Evolutionary conservation across 2,113 vertebrate species (phyloP).

Genomic region (Tupaia tana): DNA sequence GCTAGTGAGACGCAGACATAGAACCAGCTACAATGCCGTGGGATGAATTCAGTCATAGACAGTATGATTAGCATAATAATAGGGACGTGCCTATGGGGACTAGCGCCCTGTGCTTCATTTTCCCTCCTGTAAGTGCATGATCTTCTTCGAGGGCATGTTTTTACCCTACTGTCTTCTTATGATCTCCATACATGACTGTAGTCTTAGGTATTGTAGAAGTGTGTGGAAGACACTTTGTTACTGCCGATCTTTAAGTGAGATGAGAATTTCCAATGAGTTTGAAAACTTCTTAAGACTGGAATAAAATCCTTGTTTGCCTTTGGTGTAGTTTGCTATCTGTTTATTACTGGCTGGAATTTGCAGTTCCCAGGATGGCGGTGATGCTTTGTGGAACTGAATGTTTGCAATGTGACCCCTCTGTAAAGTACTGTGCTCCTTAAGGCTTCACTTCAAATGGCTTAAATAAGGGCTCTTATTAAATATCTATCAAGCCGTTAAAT

Average conservation of each 20-base stretch:
- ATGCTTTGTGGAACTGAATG: not conserved
- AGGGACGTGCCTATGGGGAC: not conserved
- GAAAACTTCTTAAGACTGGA: not conserved
- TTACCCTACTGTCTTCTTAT: not conserved
- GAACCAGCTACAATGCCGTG: not conserved
- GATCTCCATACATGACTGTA: slow-evolving; percentile 20
- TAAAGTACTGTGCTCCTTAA: not conserved
- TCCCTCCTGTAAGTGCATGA: not conserved
- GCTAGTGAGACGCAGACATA: not conserved
- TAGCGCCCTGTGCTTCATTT: slow-evolving; percentile 23
- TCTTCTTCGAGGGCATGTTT: slow-evolving; percentile 28
- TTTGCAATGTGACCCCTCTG: not conserved
- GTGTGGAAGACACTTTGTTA: not conserved
- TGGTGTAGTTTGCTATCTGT: slow-evolving; percentile 25
- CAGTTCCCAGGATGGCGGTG: not conserved
- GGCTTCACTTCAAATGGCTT: not conserved
- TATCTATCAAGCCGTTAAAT: not conserved
- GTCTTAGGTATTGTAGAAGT: not conserved
- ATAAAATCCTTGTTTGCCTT: not conserved
- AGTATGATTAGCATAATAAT: slow-evolving; percentile 47
- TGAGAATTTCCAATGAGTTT: slow-evolving; percentile 24
- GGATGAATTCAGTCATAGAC: not conserved
- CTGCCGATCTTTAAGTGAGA: not conserved
- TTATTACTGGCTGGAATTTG: slow-evolving; percentile 19
- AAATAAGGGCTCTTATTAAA: not conserved